Conservation (phyloP, 1,140 invertebrate genomes). For the Drosophila kohkoa region DNA sequence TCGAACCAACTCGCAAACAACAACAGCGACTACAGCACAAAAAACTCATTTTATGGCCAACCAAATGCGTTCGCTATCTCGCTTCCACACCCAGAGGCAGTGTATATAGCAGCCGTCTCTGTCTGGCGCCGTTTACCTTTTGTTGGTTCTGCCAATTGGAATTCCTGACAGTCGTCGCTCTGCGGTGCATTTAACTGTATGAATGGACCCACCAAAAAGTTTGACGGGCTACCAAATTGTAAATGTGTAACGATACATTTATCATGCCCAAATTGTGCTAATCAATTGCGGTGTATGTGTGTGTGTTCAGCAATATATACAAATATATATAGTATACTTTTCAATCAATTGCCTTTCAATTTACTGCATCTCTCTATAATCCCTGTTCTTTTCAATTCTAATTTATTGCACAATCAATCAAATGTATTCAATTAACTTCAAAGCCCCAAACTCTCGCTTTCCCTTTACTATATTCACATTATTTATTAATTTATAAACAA, state of each 20-base stretch:
- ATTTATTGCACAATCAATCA: slow-evolving; percentile 38
- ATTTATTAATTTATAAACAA: slow-evolving; percentile 5
- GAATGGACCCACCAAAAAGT: slow-evolving; percentile 29
- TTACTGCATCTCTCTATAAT: slow-evolving; percentile 20
- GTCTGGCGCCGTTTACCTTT: slow-evolving; percentile 8
- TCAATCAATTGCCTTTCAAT: slow-evolving; percentile 33
- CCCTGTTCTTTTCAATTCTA: not conserved
- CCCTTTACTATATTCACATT: not conserved
- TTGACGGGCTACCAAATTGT: slow-evolving; percentile 17
- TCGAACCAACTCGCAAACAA: not conserved
- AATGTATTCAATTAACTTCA: slow-evolving; percentile 8
- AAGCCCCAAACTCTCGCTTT: not conserved
- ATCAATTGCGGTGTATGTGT: slow-evolving; percentile 52
- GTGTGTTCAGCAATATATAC: not conserved
- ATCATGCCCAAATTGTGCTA: slow-evolving; percentile 67
- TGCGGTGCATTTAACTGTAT: slow-evolving; percentile 40
- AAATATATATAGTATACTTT: not conserved
- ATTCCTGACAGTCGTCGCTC: slow-evolving; percentile 25
- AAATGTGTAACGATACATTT: slow-evolving; percentile 55
- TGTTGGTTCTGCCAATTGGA: slow-evolving; percentile 10
- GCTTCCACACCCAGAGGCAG: not conserved
- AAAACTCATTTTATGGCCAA: slow-evolving; percentile 49
- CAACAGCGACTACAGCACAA: not conserved
- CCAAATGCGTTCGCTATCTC: slow-evolving; percentile 7
- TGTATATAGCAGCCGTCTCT: not conserved